Base-by-base conservation (phyloP, 2,113 vertebrate species). In the Sardina pilchardus region DNA sequence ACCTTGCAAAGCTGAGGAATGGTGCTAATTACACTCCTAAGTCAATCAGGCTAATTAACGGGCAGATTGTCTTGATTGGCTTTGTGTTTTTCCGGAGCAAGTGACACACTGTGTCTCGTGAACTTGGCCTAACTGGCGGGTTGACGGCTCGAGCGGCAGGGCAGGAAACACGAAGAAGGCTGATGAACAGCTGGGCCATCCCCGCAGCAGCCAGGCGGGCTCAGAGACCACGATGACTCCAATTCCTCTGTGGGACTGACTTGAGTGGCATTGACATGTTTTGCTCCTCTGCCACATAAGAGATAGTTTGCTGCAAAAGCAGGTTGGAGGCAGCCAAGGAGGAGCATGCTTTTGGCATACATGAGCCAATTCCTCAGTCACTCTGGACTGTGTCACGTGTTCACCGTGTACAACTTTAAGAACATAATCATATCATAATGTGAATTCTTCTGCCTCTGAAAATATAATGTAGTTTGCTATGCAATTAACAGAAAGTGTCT, bases 41-140 rank as follows among this genome's bases (percentile, higher is more conserved):
- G 24, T 63, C 63, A 71, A 14, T 34, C 26, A 34, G 63, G 63
- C 8, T 71, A 71, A 71, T 71, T 71, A 26, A 71, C 14, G 26
- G 24, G 63, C 63, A 71, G n/a, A 71, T 71, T 71, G 34, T 71
- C n/a, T 34, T 71, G 63, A 71, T 34, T 71, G 63, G 63, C 63
- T 71, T 34, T 30, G 63, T 30, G 63, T 71, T 71, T 71, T 71
- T 71, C 63, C 63, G 12, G 59, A 63, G 4, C 63, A 71, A 71
- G 63, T 71, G 26, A 34, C 63, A 71, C 63, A 71, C 63, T 71
- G 10, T 26, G 9, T 71, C 63, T 30, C 30, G 34, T 3, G 10
- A 71, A 34, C 30, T 30, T 71, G 63, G 59, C 59, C n/a, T 24
- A 26, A 26, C 59, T 63, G 59, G 26, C n/a, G 63, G 5, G 8